Percentiles rank a stretch among this genome's conserved stretches.
Conservation (phyloP, 2,797 vertebrate genomes). For the Xiphophorus birchmanni region DNA sequence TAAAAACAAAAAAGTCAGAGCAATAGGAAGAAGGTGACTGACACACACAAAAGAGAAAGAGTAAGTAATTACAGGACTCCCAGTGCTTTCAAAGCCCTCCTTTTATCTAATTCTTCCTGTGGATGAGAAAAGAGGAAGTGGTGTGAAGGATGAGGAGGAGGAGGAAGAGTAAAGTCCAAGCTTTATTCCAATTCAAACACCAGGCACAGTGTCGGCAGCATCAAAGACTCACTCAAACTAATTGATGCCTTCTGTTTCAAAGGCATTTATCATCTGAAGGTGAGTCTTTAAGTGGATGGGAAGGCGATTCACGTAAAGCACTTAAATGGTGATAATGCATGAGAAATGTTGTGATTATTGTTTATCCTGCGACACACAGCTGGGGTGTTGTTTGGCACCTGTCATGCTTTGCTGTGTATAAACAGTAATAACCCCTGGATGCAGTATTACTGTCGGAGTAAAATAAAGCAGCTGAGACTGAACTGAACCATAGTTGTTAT, state of each 20-base stretch:
- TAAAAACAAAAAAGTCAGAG: background rate
- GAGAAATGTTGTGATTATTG: conserved; percentile 10
- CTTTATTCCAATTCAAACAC: conserved; percentile 61
- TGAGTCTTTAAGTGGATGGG: conserved; percentile 3
- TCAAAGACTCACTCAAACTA: conserved; percentile 45
- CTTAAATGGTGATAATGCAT: conserved; percentile 14
- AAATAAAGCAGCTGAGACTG: background rate
- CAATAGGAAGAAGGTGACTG: conserved; percentile 7
- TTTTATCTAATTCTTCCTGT: conserved; percentile 78
- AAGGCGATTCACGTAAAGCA: conserved; percentile 13
- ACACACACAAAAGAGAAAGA: conserved; percentile 28
- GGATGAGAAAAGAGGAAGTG: conserved; percentile 58
- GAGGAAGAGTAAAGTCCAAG: conserved; percentile 65
- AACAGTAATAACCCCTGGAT: background rate
- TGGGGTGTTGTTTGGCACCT: background rate
- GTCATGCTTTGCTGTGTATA: background rate
- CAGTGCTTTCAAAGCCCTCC: conserved; percentile 72
- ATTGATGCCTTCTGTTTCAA: conserved; percentile 56
- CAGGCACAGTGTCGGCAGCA: conserved; percentile 58
- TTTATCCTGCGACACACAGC: conserved; percentile 13
- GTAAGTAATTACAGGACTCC: conserved; percentile 77
- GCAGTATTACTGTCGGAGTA: background rate
- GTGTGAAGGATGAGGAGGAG: conserved; percentile 53
- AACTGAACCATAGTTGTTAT: background rate
- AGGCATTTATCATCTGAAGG: conserved; percentile 39